phyloP scores from a whole-genome alignment of 2,888 invertebrate species.

The Listrodromus nycthemerus region DNA sequence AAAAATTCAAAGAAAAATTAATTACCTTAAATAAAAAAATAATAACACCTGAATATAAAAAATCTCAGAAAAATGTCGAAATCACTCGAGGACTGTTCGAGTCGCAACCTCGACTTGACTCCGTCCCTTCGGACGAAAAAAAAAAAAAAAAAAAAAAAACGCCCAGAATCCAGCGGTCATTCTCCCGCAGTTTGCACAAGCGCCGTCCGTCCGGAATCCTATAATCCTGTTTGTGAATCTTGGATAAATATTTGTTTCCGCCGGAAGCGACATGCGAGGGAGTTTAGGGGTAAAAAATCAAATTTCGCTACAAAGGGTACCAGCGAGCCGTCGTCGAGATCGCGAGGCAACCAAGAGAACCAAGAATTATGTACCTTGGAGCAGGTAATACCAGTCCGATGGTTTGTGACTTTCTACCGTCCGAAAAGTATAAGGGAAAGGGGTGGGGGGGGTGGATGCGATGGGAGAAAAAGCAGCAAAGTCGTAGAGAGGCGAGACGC shows the following conservation, averaged over 20 bases:
- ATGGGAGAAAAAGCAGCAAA: slow-evolving; percentile 56
- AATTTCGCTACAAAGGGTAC: slow-evolving; percentile 52
- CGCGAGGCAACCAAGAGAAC: slow-evolving; percentile 10
- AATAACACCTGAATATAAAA: too few species aligned
- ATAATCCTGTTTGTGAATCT: slow-evolving; percentile 48
- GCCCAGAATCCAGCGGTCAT: not conserved
- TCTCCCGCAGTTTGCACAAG: not conserved
- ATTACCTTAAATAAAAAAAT: too few species aligned
- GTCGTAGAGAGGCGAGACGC: slow-evolving; percentile 43
- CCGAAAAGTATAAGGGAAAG: not conserved
- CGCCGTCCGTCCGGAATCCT: slow-evolving; percentile 5
- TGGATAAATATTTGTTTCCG: slow-evolving; percentile 57
- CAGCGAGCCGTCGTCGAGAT: slow-evolving; percentile 30
- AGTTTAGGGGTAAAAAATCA: slow-evolving; percentile 43
- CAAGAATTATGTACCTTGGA: slow-evolving; percentile 22
- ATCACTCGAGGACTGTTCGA: not conserved
- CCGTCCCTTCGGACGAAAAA: not conserved
- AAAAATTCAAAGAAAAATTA: too few species aligned
- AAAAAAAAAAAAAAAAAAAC: too few species aligned
- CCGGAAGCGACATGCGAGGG: not conserved
- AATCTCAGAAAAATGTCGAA: too few species aligned
- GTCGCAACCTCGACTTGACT: not conserved
- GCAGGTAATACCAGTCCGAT: slow-evolving; percentile 47
- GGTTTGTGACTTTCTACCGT: not conserved
- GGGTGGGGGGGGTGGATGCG: slow-evolving; percentile 19